These are phyloP conservation scores for Aurelia aurita complex sp. Pacific DNA, from an alignment of 30 jellyfish, hydroid and myxozoan species.

Conservation along the genomic window DNA sequence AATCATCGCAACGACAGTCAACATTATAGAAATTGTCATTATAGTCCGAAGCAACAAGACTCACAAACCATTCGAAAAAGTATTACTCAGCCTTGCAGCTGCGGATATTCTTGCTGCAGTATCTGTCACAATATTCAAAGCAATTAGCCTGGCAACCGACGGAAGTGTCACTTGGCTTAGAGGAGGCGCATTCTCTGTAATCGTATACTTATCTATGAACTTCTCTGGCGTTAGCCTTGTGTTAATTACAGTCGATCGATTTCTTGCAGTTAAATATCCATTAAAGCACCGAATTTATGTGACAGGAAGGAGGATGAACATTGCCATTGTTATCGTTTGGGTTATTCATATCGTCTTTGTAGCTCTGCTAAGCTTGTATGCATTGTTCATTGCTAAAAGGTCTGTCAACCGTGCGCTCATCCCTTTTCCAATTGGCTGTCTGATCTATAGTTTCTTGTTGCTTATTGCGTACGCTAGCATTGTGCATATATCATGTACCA, in stretches of 20 bases:
- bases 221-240: conserved; percentile 1
- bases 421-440: too few relatives aligned
- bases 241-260: conserved; percentile 18
- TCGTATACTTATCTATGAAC: background rate
- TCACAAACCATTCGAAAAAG: too few relatives aligned
- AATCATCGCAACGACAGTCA: too few relatives aligned
- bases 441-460: too few relatives aligned
- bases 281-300: conserved; percentile 17
- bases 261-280: conserved; percentile 27
- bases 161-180: background rate
- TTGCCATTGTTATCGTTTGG: background rate
- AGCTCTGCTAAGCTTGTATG: background rate
- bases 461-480: too few relatives aligned
- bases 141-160: background rate
- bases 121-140: background rate
- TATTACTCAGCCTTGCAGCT: conserved; percentile 27
- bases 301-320: conserved; percentile 4
- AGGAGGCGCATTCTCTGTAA: background rate
- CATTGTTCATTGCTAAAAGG: too few relatives aligned
- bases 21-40: too few relatives aligned
- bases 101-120: conserved; percentile 12
- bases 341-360: background rate
- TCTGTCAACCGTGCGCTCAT: too few relatives aligned
- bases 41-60: too few relatives aligned
- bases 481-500: too few relatives aligned